Conservation (phyloP, 2,888 invertebrate genomes). For the Limnephilus rhombicus region DNA sequence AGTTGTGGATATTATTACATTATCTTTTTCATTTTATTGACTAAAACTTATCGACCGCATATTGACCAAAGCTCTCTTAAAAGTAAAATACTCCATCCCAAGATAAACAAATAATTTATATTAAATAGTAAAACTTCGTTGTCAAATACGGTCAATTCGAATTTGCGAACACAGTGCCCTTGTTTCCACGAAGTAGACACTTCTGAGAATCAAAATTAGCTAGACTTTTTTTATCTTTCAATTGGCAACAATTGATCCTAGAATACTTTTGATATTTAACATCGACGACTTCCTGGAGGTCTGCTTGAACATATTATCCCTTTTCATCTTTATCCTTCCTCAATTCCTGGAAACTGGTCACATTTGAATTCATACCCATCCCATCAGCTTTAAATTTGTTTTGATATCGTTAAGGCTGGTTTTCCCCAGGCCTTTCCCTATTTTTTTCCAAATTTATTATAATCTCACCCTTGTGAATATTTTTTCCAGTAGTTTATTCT, state of each 20-base stretch:
- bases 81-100: no score
- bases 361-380: neutral
- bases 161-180: neutral
- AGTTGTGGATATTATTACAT: no score
- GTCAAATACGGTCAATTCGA: neutral
- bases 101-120: no score
- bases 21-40: no score
- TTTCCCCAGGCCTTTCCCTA: neutral
- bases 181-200: neutral
- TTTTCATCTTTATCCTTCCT: neutral
- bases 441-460: neutral
- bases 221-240: neutral
- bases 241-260: neutral
- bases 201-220: neutral
- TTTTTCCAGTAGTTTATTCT: neutral
- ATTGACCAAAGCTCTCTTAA: no score
- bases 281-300: neutral
- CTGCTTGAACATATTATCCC: neutral
- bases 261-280: neutral
- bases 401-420: neutral
- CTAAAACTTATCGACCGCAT: no score
- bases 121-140: neutral
- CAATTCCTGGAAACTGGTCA: neutral
- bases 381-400: neutral
- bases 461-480: neutral